phyloP scores from a whole-genome alignment of 2,888 invertebrate species.

The Euclidia mi region DNA sequence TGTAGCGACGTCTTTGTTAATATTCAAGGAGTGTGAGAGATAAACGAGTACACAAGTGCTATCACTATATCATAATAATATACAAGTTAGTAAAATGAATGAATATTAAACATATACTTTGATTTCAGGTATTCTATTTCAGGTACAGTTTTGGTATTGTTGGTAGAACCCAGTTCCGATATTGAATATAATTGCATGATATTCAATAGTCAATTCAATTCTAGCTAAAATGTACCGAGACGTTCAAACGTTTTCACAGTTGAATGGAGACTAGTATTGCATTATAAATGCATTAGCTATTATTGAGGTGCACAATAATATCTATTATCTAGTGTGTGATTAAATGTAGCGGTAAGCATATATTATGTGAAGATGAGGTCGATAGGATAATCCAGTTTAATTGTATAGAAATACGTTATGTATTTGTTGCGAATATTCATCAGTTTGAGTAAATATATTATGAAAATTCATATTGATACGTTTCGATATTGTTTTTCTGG shows the following conservation, averaged over 20 bases:
- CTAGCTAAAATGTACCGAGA: background rate
- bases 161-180: background rate
- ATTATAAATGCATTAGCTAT: background rate
- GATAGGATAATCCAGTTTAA: constrained; percentile 18
- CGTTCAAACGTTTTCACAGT: background rate
- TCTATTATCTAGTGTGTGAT: background rate
- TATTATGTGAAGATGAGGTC: background rate
- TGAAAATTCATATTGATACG: no score
- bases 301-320: constrained; percentile 5
- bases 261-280: background rate
- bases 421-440: background rate
- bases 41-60: constrained; percentile 31
- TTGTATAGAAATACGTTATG: constrained; percentile 25
- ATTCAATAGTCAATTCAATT: background rate
- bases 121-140: constrained; percentile 13
- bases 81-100: constrained; percentile 5
- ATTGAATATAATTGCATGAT: constrained; percentile 2
- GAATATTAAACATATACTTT: constrained; percentile 26
- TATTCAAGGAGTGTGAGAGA: constrained; percentile 45
- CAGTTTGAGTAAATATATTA: no score
- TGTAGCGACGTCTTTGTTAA: constrained; percentile 26
- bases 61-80: constrained; percentile 15
- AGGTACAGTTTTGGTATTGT: background rate
- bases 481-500: no score
- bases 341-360: background rate